phyloP scores from a whole-genome alignment of 2,113 vertebrate species.

The Myanophis thanlyinensis region DNA sequence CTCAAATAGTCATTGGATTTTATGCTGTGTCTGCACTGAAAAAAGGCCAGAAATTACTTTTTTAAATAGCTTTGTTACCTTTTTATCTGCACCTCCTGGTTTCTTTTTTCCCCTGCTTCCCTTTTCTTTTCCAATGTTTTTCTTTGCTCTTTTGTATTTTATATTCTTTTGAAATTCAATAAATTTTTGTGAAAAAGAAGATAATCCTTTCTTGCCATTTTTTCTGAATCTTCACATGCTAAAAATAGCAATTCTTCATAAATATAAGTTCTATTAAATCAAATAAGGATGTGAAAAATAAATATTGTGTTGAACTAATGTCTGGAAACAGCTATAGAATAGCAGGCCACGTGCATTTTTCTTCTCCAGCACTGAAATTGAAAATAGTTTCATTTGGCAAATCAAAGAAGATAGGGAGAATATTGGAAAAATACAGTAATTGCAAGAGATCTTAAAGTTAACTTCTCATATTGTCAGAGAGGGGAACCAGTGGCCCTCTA shows the following conservation, averaged over 20 bases:
- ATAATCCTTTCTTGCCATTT: background rate
- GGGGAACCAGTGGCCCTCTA: background rate
- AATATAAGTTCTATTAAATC: background rate
- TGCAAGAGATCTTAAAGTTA: background rate
- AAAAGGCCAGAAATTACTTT: too few relatives aligned
- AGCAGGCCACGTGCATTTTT: rapidly evolving
- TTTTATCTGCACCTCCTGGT: too few relatives aligned
- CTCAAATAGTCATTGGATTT: too few relatives aligned
- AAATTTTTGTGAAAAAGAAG: too few relatives aligned
- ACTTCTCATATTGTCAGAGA: background rate
- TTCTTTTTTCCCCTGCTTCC: too few relatives aligned
- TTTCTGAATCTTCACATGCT: background rate
- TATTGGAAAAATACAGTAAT: background rate
- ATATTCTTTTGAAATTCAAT: too few relatives aligned
- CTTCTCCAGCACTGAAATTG: background rate
- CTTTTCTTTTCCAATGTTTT: too few relatives aligned
- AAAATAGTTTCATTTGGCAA: conserved; percentile 19
- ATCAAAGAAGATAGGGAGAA: background rate
- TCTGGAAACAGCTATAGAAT: background rate
- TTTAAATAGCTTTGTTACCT: too few relatives aligned
- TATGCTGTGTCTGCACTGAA: too few relatives aligned
- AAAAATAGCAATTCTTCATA: background rate
- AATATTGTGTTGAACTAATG: background rate
- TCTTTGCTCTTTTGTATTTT: too few relatives aligned
- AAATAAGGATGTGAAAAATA: background rate